Conservation (phyloP, 2,113 vertebrate genomes). For the Poecile atricapillus region DNA sequence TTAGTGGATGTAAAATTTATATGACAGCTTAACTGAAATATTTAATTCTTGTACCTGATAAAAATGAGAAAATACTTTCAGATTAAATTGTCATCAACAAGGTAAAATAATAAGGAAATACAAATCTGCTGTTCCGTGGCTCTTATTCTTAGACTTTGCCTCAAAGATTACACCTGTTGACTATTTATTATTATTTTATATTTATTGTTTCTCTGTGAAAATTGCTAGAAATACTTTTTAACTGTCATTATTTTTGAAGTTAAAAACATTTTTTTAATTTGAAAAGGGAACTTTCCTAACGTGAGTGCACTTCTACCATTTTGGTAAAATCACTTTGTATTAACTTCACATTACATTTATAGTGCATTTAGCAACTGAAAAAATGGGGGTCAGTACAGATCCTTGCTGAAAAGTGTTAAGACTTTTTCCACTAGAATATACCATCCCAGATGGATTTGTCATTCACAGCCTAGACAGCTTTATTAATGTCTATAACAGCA, state of each 20-base stretch:
- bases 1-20: not conserved
- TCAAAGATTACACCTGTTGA: not conserved
- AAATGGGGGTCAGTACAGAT: not conserved
- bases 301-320: not conserved
- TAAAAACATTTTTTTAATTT: not conserved
- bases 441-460: not conserved
- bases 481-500: not conserved
- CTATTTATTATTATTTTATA: not conserved
- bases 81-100: not conserved
- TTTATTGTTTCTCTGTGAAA: not conserved
- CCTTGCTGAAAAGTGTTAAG: not conserved
- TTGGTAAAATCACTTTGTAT: not conserved
- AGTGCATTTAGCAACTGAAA: not conserved
- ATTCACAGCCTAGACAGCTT: not conserved
- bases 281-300: not conserved
- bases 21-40: not conserved
- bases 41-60: not conserved
- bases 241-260: not conserved
- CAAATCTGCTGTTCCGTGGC: not conserved
- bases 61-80: not conserved
- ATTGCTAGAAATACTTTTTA: not conserved
- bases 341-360: not conserved
- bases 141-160: not conserved
- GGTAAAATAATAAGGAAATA: not conserved
- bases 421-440: not conserved